Percentiles rank a stretch among this genome's conserved stretches.
These are phyloP conservation scores for Helicoverpa assulta DNA, from an alignment of 2,888 invertebrate genomes.

Conservation along the genomic window DNA sequence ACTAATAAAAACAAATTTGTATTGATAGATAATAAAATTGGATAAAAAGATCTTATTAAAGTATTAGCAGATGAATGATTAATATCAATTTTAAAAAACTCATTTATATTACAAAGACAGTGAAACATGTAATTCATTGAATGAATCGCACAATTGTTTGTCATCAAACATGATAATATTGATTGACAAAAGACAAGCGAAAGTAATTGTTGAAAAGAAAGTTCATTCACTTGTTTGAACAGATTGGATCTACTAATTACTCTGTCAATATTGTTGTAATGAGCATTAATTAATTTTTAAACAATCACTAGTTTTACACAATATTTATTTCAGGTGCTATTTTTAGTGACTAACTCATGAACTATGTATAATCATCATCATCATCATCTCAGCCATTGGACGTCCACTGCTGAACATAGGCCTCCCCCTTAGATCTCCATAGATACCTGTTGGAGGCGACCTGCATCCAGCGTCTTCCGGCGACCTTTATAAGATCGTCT, in stretches of 20 bases:
- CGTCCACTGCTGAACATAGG: no score
- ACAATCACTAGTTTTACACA: not conserved
- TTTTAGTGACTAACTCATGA: not conserved
- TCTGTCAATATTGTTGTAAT: not conserved
- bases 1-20: no score
- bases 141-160: not conserved
- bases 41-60: not conserved
- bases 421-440: no score
- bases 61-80: not conserved
- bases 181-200: not conserved
- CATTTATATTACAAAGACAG: no score
- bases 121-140: not conserved
- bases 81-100: no score
- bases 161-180: not conserved
- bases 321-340: not conserved
- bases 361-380: no score
- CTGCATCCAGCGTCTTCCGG: no score
- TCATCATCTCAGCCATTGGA: no score
- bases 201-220: conserved; percentile 10
- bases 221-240: conserved; percentile 2
- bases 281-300: not conserved
- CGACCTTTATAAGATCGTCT: no score
- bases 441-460: no score
- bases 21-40: no score
- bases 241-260: not conserved